Evolutionary conservation across 2,888 invertebrate genomes (phyloP).

Genomic region (Rhagophthalmus giganteus): DNA sequence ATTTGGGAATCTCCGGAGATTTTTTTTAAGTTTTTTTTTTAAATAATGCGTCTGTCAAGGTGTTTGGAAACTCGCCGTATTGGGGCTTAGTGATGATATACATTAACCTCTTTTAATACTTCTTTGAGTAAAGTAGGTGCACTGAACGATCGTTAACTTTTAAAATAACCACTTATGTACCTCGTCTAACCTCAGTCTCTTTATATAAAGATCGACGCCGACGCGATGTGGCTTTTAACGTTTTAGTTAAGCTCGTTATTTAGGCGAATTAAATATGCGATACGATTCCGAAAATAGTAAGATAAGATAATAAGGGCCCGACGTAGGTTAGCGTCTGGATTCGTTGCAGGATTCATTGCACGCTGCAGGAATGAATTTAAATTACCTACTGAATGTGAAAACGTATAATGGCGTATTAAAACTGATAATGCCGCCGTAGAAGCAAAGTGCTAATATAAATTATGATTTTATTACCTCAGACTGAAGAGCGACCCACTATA

Average conservation of each 20-base stretch:
- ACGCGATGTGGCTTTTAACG: too few species aligned
- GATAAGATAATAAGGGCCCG: slow-evolving; percentile 5
- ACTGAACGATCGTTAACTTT: not conserved
- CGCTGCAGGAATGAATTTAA: slow-evolving; percentile 39
- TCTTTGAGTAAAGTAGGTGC: not conserved
- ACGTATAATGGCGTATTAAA: slow-evolving; percentile 41
- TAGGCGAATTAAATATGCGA: too few species aligned
- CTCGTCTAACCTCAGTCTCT: not conserved
- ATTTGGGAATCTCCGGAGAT: too few species aligned
- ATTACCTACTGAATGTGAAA: slow-evolving; percentile 37
- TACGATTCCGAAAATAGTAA: too few species aligned
- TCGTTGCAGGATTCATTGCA: slow-evolving; percentile 32
- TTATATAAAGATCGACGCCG: too few species aligned
- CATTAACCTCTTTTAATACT: not conserved
- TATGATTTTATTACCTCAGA: slow-evolving; percentile 39
- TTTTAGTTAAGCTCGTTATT: too few species aligned
- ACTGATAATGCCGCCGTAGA: slow-evolving; percentile 39
- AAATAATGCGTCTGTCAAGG: too few species aligned
- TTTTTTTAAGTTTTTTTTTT: too few species aligned
- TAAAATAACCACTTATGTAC: not conserved
- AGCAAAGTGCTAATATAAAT: slow-evolving; percentile 40
- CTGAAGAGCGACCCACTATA: slow-evolving; percentile 30
- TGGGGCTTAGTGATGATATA: too few species aligned
- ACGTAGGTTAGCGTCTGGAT: slow-evolving; percentile 14
- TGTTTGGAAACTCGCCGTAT: too few species aligned